phyloP scores from a whole-genome alignment of 2,113 vertebrate genomes.

The Protomyctophum bolini region DNA sequence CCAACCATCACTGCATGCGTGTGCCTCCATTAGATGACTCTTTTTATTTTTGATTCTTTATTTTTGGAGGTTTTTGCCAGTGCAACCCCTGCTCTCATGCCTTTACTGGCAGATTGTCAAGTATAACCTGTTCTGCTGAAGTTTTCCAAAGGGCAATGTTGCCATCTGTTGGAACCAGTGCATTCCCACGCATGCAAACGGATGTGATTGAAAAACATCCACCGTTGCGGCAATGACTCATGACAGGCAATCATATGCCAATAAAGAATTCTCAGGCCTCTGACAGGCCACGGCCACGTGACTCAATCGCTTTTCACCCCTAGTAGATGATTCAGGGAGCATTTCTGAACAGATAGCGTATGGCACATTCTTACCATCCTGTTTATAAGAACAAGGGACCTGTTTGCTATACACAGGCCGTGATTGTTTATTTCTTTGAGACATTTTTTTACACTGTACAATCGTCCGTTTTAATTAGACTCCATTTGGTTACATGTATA shows the following conservation, averaged over 20 bases:
- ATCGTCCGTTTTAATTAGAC: no score
- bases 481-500: no score
- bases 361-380: background rate
- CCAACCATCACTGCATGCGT: constrained; percentile 67
- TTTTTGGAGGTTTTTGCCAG: constrained; percentile 57
- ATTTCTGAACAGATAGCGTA: constrained; percentile 28
- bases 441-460: no score
- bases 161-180: constrained; percentile 78
- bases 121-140: constrained; percentile 58
- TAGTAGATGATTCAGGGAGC: background rate
- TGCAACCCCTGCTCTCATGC: constrained; percentile 54
- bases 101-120: constrained; percentile 51
- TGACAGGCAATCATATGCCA: constrained; percentile 61
- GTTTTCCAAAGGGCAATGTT: constrained; percentile 72
- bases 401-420: no score
- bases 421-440: no score
- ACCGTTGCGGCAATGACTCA: constrained; percentile 56
- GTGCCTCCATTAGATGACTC: constrained; percentile 71
- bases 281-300: constrained; percentile 9
- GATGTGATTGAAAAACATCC: constrained; percentile 37
- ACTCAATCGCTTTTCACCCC: constrained; percentile 32
- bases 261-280: constrained; percentile 48
- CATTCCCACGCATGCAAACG: constrained; percentile 54
- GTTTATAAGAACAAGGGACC: background rate
- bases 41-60: constrained; percentile 55